A percentile compares a stretch with the other conserved stretches of the same genome.
Conservation (phyloP, 2,797 vertebrate species). For the Silurus aristotelis region DNA sequence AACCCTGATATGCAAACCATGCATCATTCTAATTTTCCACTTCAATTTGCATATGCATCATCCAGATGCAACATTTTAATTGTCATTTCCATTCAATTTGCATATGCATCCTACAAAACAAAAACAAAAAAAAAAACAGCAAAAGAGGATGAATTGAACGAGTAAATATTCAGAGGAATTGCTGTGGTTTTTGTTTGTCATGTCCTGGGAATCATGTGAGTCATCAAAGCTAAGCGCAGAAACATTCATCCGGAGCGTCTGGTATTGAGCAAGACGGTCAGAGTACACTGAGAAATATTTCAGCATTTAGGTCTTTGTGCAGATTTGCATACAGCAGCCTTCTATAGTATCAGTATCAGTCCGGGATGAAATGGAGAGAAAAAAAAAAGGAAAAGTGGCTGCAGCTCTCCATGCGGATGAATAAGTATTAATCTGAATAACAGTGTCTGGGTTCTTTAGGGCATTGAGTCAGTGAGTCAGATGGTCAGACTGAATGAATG, state of each 20-base stretch:
- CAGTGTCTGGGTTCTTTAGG: background rate
- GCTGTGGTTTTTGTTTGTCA: background rate
- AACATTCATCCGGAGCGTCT: conserved; percentile 8
- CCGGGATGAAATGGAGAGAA: background rate
- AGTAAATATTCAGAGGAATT: background rate
- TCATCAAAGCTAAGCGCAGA: conserved; percentile 21
- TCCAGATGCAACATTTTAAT: background rate
- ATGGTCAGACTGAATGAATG: conserved; percentile 22
- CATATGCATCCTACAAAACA: background rate
- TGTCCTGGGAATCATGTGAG: conserved; percentile 15
- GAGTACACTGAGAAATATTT: background rate
- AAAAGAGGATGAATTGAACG: too few species aligned
- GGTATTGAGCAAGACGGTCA: conserved; percentile 9
- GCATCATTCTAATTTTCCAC: too few species aligned
- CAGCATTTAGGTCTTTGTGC: background rate
- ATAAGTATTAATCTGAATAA: conserved; percentile 9
- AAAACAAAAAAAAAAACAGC: background rate
- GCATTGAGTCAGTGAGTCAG: conserved; percentile 24
- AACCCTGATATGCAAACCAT: background rate
- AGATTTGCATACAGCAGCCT: background rate
- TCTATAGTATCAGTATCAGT: background rate
- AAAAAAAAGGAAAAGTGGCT: background rate
- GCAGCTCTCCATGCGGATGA: background rate
- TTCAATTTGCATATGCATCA: background rate
- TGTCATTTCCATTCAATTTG: too few species aligned